Conservation (phyloP, 2,888 invertebrate species). For the Drosophila mulleri region DNA sequence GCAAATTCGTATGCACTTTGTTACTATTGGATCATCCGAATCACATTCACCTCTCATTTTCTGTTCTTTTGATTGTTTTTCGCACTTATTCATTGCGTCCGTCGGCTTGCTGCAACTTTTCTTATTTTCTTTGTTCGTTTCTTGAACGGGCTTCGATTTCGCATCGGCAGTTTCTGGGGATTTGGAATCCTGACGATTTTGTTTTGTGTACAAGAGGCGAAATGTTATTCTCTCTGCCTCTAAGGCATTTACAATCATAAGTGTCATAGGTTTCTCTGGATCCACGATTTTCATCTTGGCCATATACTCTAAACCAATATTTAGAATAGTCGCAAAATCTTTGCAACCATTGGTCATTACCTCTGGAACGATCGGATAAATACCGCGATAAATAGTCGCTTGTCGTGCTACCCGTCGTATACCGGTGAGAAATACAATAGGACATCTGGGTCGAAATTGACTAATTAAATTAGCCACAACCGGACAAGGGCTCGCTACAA, state of each 20-base stretch:
- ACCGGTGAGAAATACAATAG: slow-evolving; percentile 95
- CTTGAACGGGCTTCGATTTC: neutral
- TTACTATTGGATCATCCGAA: neutral
- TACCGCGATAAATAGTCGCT: slow-evolving; percentile 62
- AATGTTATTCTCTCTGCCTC: slow-evolving; percentile 52
- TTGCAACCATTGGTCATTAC: slow-evolving; percentile 37
- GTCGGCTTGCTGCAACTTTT: neutral
- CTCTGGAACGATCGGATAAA: slow-evolving; percentile 51
- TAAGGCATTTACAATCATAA: slow-evolving; percentile 60
- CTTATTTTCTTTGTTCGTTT: neutral
- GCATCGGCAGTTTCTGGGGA: slow-evolving; percentile 4
- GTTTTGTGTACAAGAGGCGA: slow-evolving; percentile 34
- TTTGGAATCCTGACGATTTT: slow-evolving; percentile 6
- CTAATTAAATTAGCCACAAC: slow-evolving; percentile 92
- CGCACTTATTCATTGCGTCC: slow-evolving; percentile 5
- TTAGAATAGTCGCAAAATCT: slow-evolving; percentile 43
- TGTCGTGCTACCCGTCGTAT: slow-evolving; percentile 93
- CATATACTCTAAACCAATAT: slow-evolving; percentile 38
- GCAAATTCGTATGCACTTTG: neutral
- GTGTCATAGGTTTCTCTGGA: slow-evolving; percentile 14
- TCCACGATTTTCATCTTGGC: slow-evolving; percentile 44
- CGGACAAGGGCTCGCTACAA: slow-evolving; percentile 88
- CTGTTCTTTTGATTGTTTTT: neutral
- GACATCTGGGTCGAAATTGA: slow-evolving; percentile 96
- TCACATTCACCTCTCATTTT: neutral